Evolutionary conservation across 2,113 vertebrate genomes (phyloP).

Genomic region (Rhinogobius similis): DNA sequence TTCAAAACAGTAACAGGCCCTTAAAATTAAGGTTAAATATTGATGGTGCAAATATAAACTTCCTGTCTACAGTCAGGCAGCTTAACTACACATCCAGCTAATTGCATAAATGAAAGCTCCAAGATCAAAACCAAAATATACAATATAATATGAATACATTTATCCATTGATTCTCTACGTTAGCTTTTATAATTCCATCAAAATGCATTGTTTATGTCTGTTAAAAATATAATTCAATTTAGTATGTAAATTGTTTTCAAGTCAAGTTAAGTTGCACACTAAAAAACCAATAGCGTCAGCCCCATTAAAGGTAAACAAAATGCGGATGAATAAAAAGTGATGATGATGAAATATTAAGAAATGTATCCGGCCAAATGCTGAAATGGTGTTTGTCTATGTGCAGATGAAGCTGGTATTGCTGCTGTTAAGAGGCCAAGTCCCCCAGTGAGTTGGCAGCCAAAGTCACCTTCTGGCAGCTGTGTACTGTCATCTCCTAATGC

Average conservation of each 20-base stretch:
- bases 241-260: background rate
- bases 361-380: conserved; percentile 17
- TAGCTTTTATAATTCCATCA: too few relatives aligned
- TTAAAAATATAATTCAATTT: too few relatives aligned
- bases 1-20: too few relatives aligned
- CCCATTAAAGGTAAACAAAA: background rate
- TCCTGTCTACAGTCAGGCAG: too few relatives aligned
- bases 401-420: conserved; percentile 34
- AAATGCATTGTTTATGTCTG: too few relatives aligned
- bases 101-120: too few relatives aligned
- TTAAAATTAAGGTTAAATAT: background rate
- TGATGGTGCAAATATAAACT: background rate
- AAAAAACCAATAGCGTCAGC: background rate
- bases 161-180: too few relatives aligned
- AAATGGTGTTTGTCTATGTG: conserved; percentile 19
- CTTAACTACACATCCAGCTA: too few relatives aligned
- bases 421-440: conserved; percentile 52
- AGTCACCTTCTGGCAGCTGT: conserved; percentile 74
- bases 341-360: background rate
- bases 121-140: too few relatives aligned
- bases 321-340: background rate
- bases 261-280: background rate
- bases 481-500: conserved; percentile 68
- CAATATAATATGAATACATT: too few relatives aligned
- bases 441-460: conserved; percentile 58